Evolutionary conservation across 2,797 vertebrate genomes (phyloP).

Genomic region (Scolopax bukidnonensis): DNA sequence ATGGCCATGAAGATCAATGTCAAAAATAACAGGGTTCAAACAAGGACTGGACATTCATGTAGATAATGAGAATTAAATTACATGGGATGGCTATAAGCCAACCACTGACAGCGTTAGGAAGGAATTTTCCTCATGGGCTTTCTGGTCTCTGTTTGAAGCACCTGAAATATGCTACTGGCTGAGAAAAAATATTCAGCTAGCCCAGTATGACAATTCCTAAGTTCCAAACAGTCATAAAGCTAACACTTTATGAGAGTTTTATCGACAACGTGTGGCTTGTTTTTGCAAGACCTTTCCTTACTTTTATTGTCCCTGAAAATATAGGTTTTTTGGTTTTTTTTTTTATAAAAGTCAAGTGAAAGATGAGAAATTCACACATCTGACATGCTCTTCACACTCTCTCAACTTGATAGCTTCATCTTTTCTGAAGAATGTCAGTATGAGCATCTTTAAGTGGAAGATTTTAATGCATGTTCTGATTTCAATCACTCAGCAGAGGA

Average conservation of each 20-base stretch:
- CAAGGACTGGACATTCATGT: neutral
- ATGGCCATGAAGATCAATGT: neutral
- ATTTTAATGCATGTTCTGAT: neutral
- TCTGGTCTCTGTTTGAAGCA: neutral
- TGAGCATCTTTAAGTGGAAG: neutral
- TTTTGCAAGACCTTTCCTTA: neutral
- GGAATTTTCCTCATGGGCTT: neutral
- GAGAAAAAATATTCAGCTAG: neutral
- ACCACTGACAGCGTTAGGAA: neutral
- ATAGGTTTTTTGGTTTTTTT: neutral
- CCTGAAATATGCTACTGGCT: neutral
- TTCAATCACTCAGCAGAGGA: neutral
- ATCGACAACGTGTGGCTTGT: neutral
- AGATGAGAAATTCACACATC: conserved; percentile 42
- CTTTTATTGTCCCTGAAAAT: conserved; percentile 26
- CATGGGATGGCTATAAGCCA: neutral
- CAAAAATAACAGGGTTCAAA: neutral
- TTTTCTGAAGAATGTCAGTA: conserved; percentile 11
- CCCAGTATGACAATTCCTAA: neutral
- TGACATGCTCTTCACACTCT: neutral
- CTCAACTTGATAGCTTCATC: neutral
- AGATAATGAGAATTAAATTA: neutral
- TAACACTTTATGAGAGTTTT: neutral
- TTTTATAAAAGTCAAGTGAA: neutral
- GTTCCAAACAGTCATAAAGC: neutral